These are phyloP conservation scores for Rissa tridactyla DNA, from an alignment of 2,113 vertebrate species.

Conservation along the genomic window DNA sequence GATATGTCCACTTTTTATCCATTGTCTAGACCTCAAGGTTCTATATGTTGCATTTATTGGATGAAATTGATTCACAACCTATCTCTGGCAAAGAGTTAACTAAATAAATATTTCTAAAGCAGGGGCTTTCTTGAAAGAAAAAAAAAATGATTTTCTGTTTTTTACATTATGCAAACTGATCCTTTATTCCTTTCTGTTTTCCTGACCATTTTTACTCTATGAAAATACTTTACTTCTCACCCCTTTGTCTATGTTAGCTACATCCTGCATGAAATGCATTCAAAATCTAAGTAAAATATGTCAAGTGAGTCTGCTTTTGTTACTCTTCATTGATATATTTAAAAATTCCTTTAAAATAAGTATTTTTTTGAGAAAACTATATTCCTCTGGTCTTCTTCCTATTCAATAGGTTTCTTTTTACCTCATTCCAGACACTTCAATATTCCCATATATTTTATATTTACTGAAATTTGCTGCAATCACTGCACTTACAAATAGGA, in stretches of 20 bases:
- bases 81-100: background rate
- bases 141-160: accelerated
- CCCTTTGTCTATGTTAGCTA: background rate
- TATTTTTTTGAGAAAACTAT: background rate
- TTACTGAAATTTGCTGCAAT: background rate
- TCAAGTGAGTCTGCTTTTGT: background rate
- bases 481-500: background rate
- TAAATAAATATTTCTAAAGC: background rate
- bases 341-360: background rate
- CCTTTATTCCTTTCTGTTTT: background rate
- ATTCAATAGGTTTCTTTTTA: background rate
- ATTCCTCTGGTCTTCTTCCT: background rate
- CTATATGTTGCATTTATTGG: background rate
- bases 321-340: background rate
- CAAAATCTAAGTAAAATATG: background rate
- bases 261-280: background rate
- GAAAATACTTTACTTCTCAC: background rate
- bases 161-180: background rate
- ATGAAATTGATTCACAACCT: background rate
- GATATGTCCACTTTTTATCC: background rate
- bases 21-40: background rate
- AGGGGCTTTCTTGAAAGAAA: background rate
- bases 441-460: background rate
- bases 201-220: background rate
- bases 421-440: background rate